These are phyloP conservation scores for Fratercula arctica DNA, from an alignment of 2,797 vertebrate genomes.

Conservation along the genomic window DNA sequence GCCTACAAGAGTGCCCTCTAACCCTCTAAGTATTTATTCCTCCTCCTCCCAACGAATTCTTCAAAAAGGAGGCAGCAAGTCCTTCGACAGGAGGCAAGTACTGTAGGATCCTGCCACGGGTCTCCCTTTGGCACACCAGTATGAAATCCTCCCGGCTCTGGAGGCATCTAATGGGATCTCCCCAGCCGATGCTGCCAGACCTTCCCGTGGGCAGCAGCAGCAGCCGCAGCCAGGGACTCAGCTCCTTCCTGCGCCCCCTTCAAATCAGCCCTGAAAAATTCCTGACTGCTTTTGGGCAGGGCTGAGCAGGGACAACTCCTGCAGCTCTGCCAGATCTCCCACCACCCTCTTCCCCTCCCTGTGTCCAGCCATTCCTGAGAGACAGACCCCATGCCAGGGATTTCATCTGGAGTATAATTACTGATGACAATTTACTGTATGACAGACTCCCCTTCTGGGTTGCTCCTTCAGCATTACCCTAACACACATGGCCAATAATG, in stretches of 20 bases:
- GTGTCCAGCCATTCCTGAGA: neutral
- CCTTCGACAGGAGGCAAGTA: neutral
- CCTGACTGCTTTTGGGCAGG: neutral
- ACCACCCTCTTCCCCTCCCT: neutral
- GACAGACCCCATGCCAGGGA: neutral
- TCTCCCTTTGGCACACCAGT: neutral
- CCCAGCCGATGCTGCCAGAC: neutral
- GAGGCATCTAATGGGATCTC: neutral
- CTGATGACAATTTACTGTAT: neutral
- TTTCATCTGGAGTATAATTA: neutral
- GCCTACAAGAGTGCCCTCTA: neutral
- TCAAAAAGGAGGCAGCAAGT: neutral
- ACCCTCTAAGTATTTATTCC: neutral
- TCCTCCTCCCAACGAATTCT: neutral
- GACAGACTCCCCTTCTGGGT: neutral
- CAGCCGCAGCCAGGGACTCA: neutral
- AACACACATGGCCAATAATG: neutral
- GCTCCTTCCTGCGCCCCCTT: neutral
- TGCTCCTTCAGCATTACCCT: neutral
- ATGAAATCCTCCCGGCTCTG: neutral
- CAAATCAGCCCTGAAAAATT: neutral
- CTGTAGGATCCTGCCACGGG: rapidly evolving
- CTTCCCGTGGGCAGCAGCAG: neutral
- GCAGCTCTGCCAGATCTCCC: neutral
- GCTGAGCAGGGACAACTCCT: neutral